Evolutionary conservation across 2,888 invertebrate genomes (phyloP).

Genomic region (Tricholauxania praeusta): DNA sequence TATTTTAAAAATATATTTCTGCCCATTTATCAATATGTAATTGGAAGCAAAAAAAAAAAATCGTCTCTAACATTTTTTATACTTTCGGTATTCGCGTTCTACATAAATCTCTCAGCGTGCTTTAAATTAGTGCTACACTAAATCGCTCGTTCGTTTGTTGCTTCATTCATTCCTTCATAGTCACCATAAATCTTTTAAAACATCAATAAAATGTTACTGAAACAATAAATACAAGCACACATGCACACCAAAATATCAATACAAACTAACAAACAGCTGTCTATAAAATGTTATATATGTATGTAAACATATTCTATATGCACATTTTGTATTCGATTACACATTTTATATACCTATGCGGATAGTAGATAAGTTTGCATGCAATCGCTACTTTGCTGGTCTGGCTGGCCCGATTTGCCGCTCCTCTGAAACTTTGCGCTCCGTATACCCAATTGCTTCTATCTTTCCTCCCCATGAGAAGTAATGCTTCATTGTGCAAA

Average conservation of each 20-base stretch:
- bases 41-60: no score
- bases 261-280: no score
- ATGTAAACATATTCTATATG: not conserved
- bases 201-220: conserved; percentile 18
- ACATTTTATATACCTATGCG: not conserved
- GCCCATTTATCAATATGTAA: no score
- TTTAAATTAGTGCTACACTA: no score
- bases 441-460: not conserved
- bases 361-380: not conserved
- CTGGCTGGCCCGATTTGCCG: not conserved
- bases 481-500: not conserved
- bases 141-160: no score
- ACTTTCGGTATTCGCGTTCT: no score
- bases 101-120: no score
- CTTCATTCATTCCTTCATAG: no score
- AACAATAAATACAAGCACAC: conserved; percentile 4
- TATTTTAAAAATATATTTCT: no score
- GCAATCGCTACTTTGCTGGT: not conserved
- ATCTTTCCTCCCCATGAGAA: not conserved
- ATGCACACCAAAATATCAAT: not conserved
- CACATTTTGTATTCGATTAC: not conserved
- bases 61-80: no score
- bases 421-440: no score
- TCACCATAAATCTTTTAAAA: not conserved
- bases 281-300: not conserved